These are phyloP conservation scores for Polyergus mexicanus DNA, from an alignment of 1,140 invertebrate genomes.

Conservation along the genomic window DNA sequence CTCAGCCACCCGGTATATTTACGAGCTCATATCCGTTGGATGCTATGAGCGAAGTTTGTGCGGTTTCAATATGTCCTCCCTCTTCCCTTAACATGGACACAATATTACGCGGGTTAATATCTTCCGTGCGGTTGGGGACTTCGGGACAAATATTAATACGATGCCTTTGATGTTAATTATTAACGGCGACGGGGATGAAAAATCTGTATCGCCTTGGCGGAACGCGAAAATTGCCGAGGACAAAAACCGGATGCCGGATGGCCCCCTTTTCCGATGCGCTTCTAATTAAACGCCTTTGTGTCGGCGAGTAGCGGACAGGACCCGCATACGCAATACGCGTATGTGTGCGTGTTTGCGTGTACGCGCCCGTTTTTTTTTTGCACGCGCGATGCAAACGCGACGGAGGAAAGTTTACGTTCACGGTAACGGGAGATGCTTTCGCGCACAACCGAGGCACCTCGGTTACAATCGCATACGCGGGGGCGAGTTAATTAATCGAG, in stretches of 20 bases:
- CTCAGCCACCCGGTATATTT: constrained; percentile 73
- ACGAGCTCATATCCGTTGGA: constrained; percentile 67
- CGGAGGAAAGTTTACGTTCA: constrained; percentile 49
- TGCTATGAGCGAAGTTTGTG: constrained; percentile 82
- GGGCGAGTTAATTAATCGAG: constrained; percentile 73
- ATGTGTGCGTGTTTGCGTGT: neutral
- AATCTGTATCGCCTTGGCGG: constrained; percentile 59
- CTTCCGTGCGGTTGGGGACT: constrained; percentile 76
- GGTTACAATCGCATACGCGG: constrained; percentile 32
- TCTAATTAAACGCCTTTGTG: constrained; percentile 62
- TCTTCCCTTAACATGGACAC: constrained; percentile 76
- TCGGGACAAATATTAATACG: constrained; percentile 79
- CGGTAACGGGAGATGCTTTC: constrained; percentile 56
- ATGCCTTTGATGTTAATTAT: constrained; percentile 78
- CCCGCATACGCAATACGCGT: constrained; percentile 11
- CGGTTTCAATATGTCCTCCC: constrained; percentile 81
- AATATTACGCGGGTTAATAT: constrained; percentile 82
- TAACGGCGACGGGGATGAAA: constrained; percentile 66
- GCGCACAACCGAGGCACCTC: constrained; percentile 29
- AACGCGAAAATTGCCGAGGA: constrained; percentile 48
- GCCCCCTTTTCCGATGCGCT: constrained; percentile 59
- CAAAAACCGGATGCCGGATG: constrained; percentile 51
- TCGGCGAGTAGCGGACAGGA: constrained; percentile 19
- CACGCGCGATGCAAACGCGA: constrained; percentile 12
- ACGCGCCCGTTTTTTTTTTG: constrained; percentile 9